phyloP scores from a whole-genome alignment of 2,113 vertebrate genomes.

The Rhynchopsitta pachyrhyncha region DNA sequence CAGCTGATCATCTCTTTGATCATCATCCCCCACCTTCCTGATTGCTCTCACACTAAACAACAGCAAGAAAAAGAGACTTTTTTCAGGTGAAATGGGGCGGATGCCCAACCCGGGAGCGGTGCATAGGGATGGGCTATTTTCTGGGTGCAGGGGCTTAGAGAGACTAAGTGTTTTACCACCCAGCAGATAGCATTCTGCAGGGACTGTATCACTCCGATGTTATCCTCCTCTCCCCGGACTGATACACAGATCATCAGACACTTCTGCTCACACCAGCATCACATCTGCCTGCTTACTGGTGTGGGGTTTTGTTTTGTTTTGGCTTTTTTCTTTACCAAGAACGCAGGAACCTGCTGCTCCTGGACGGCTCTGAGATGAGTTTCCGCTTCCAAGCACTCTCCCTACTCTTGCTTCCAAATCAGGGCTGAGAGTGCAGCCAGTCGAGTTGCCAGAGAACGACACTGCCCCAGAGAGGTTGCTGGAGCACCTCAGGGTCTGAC shows the following conservation, averaged over 20 bases:
- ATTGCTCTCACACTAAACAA: background rate
- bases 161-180: background rate
- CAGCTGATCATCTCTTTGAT: background rate
- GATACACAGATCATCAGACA: rapidly evolving
- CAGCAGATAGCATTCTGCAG: background rate
- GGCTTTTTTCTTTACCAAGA: background rate
- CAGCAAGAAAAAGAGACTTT: background rate
- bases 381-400: rapidly evolving
- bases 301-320: background rate
- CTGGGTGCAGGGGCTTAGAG: background rate
- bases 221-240: rapidly evolving
- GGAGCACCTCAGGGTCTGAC: background rate
- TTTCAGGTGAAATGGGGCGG: background rate
- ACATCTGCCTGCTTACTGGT: background rate
- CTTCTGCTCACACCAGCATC: background rate
- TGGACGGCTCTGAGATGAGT: background rate
- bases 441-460: rapidly evolving
- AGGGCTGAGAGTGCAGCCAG: background rate
- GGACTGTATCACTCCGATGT: background rate
- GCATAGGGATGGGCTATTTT: background rate
- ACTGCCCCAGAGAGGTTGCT: rapidly evolving
- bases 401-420: rapidly evolving
- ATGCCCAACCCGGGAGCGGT: background rate
- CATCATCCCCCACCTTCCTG: background rate
- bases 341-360: background rate